Evolutionary conservation across 2,888 invertebrate species (phyloP), one percentile per base, ranked within the genome.

Genomic region (Leptura quadrifasciata): DNA sequence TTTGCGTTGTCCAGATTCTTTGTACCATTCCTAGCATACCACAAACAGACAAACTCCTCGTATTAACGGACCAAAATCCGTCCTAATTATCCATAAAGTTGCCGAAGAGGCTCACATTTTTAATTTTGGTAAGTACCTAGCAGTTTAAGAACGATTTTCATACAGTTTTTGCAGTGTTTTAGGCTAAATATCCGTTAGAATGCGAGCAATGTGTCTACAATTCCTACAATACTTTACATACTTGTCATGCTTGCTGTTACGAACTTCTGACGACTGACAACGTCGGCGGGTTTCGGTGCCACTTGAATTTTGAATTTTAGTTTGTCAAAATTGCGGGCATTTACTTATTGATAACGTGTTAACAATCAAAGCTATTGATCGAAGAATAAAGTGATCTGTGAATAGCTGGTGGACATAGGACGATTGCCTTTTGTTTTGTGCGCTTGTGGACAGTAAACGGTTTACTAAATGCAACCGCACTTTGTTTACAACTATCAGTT

Each of bases 21-120:
- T 96, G 95, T 96, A 95, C 95, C 96, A 96, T 96, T 96, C 96
- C 95, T 95, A 93, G 94, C 96, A 96, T 96, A 95, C 96, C 96
- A 95, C 92, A 92, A 93, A 92, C 92, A 92, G 92, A 92, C 91
- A 91, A 92, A 92, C 92, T 92, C 93, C 93, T 92, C 91, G 92
- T 92, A 92, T 93, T 92, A 92, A 92, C 92, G 92, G 91, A 90
- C 88, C 90, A 91, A 92, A 93, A 92, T 92, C 91, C 91, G 90
- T 91, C 91, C 92, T 93, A 93, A 93, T 93, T 92, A 92, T 91
- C 91, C 88, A 86, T 86, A 90, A 90, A 90, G 86, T 92, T 90
- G 90, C 91, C 91, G 91, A 91, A 89, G 91, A 91, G 91, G 90
- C 91, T 91, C 91, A 91, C 89, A 90, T 90, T 91, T 91, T 91